These are phyloP conservation scores for Parnassius apollo DNA, from an alignment of 2,888 invertebrate genomes.

Conservation along the genomic window DNA sequence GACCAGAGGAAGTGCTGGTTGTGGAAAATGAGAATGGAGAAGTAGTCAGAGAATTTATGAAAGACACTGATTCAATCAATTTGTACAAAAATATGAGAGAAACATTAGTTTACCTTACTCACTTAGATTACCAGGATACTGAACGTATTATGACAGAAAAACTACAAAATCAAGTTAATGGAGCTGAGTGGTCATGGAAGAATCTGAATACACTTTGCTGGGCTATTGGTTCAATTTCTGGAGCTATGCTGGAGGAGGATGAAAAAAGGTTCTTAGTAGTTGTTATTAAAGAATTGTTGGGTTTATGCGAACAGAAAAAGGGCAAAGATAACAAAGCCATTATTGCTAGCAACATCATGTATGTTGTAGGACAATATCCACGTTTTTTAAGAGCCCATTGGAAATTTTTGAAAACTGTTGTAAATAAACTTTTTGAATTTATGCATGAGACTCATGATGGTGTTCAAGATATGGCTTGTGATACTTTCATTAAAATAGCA, in stretches of 20 bases:
- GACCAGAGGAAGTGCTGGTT: slow-evolving; percentile 99
- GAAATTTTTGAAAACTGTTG: slow-evolving; percentile 99
- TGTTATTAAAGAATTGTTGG: slow-evolving; percentile 98
- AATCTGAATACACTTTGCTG: slow-evolving; percentile 99
- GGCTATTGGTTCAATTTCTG: slow-evolving; percentile 99
- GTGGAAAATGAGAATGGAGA: slow-evolving; percentile 99
- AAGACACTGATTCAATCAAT: slow-evolving; percentile 99
- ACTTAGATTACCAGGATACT: slow-evolving; percentile 98
- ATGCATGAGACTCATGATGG: slow-evolving; percentile 99
- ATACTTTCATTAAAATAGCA: slow-evolving; percentile 99
- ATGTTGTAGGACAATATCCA: slow-evolving; percentile 99
- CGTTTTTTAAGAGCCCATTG: slow-evolving; percentile 99
- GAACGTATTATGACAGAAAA: slow-evolving; percentile 99
- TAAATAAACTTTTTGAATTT: slow-evolving; percentile 99
- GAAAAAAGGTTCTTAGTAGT: slow-evolving; percentile 99
- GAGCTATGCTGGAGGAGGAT: slow-evolving; percentile 99
- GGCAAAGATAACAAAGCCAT: slow-evolving; percentile 99
- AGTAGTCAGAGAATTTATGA: slow-evolving; percentile 99
- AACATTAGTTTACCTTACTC: slow-evolving; percentile 97
- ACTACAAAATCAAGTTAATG: slow-evolving; percentile 98
- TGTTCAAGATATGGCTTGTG: slow-evolving; percentile 99
- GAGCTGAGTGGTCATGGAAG: slow-evolving; percentile 99
- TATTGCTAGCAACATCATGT: slow-evolving; percentile 99
- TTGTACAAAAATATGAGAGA: slow-evolving; percentile 99
- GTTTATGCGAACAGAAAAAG: slow-evolving; percentile 98